Base-by-base conservation (phyloP, 2,113 vertebrate species). In the Thalassoma bifasciatum region DNA sequence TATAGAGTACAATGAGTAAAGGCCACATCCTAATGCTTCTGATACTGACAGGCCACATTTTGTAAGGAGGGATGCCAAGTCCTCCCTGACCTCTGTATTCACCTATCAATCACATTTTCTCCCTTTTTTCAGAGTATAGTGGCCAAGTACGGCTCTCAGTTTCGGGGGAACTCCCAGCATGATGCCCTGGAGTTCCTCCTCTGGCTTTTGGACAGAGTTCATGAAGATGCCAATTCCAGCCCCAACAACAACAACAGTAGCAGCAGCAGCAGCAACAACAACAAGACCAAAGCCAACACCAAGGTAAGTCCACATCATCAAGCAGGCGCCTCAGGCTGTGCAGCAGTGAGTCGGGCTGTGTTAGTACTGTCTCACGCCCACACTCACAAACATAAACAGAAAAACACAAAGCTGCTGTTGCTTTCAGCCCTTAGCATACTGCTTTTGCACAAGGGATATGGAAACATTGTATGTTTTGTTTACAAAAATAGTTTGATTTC, bases 111-210 rank as follows among this genome's bases (percentile, higher is more conserved):
- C 26, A 37, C 71, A 22, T 23, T 84, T 46, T 73, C 24, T 52
- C 17, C 47, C 44, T 64, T 82, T 60, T 52, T 8, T 49, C 86
- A 99, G 97, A 96, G 93, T 66, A 95, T 93, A 0, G 97, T 99
- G 72, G 95, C 97, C 78, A 96, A 97, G 88, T 95, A 98, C 8
- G 93, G 93, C 71, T 84, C 95, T 4, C 97, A 99, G 93, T 98
- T 98, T 83, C 94, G 95, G 23, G 97, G 97, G 47, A 97, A 97
- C 14, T 94, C 96, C 3, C 97, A 99, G 78, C 97, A 98, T 0
- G 97, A 98, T 0, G 97, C 97, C 67, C 93, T 98, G 23, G 97
- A 99, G 89, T 99, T 99, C 87, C 95, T 99, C 64, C 95, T 99
- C 61, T 99, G 97, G 97, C 87, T 99, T 64, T 89, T 99, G 91